Evolutionary conservation across 1,140 invertebrate species (phyloP).

Genomic region (Nautilus pompilius): DNA sequence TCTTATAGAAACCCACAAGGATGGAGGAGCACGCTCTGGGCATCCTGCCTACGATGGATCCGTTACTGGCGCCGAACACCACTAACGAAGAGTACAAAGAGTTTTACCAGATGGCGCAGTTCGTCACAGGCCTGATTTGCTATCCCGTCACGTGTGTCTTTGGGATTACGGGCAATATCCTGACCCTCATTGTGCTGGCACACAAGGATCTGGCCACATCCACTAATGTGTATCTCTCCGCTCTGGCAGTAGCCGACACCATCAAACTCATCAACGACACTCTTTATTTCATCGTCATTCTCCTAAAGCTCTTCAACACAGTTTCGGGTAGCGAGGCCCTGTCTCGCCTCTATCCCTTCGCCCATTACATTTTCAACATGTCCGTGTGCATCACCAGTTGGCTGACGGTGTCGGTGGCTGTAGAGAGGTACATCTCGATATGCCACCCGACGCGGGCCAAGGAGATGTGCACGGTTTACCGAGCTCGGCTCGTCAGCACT

Average conservation of each 20-base stretch:
- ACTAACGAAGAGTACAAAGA: conserved; percentile 8
- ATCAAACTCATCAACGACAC: conserved; percentile 71
- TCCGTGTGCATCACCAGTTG: conserved; percentile 70
- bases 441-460: conserved; percentile 85
- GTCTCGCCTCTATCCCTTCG: conserved; percentile 47
- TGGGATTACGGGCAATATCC: conserved; percentile 70
- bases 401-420: conserved; percentile 88
- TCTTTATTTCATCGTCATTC: conserved; percentile 65
- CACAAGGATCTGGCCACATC: conserved; percentile 71
- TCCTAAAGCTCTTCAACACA: conserved; percentile 41
- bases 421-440: conserved; percentile 93
- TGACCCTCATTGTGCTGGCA: conserved; percentile 72
- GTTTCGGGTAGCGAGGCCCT: conserved; percentile 31
- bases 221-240: conserved; percentile 73
- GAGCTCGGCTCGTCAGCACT: conserved; percentile 35
- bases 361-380: conserved; percentile 53
- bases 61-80: neutral
- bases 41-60: no score
- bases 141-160: conserved; percentile 71
- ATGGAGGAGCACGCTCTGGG: no score
- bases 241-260: conserved; percentile 71
- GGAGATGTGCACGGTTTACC: conserved; percentile 73
- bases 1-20: no score
- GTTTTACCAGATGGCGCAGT: conserved; percentile 47
- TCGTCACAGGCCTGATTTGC: conserved; percentile 58